Percentiles rank a stretch among this genome's conserved stretches.
These are phyloP conservation scores for Steatocranus sp. DNA, from an alignment of 2,797 vertebrate species.

Conservation along the genomic window DNA sequence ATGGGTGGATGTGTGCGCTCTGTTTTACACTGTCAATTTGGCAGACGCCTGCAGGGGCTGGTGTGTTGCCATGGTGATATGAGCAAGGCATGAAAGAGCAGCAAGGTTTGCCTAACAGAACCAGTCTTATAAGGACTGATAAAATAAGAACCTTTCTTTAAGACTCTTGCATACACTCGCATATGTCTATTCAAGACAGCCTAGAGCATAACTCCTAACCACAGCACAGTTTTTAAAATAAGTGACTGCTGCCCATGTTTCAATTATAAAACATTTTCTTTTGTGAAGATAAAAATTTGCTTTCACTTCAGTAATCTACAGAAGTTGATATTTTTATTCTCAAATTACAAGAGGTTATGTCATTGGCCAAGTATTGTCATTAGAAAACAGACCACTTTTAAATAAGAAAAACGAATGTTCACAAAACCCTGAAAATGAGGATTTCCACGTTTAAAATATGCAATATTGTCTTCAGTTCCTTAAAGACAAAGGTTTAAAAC, in stretches of 20 bases:
- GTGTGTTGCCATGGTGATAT: constrained; percentile 83
- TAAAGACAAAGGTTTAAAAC: not conserved
- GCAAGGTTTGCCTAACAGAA: constrained; percentile 79
- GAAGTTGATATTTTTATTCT: not conserved
- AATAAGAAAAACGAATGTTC: not conserved
- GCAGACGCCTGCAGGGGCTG: constrained; percentile 80
- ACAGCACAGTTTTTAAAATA: not conserved
- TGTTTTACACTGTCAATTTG: constrained; percentile 81
- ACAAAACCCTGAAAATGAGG: not conserved
- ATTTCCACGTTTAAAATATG: not conserved
- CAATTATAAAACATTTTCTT: not conserved
- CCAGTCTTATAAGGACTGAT: constrained; percentile 75
- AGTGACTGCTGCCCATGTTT: not conserved
- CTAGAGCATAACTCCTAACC: not conserved
- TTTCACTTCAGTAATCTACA: not conserved
- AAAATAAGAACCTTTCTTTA: constrained; percentile 68
- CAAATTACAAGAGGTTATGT: not conserved
- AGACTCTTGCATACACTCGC: constrained; percentile 35
- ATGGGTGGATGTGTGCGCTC: constrained; percentile 72
- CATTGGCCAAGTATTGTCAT: not conserved
- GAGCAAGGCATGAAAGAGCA: constrained; percentile 80
- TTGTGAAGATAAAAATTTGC: not conserved
- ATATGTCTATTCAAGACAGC: constrained; percentile 27
- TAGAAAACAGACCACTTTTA: not conserved
- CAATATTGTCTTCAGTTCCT: not conserved